Evolutionary conservation across 1,140 invertebrate genomes (phyloP).

Genomic region (Apis cerana): DNA sequence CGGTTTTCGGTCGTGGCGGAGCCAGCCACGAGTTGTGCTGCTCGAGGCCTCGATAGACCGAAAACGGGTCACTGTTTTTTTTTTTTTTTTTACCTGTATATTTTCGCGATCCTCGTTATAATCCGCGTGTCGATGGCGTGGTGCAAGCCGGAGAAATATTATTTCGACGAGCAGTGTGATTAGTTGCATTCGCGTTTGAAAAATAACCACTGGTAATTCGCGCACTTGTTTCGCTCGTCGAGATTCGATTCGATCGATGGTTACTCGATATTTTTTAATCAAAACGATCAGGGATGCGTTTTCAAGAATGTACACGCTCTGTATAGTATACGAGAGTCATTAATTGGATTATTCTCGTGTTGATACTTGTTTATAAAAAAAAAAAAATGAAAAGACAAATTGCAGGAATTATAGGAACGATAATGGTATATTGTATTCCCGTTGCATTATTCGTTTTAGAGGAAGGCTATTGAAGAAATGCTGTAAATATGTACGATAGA

Average conservation of each 20-base stretch:
- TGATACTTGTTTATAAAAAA: not conserved
- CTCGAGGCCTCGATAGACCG: constrained; percentile 2
- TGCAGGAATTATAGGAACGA: too few species aligned
- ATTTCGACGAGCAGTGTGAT: constrained; percentile 1
- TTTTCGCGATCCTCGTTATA: not conserved
- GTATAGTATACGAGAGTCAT: too few species aligned
- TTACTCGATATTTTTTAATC: not conserved
- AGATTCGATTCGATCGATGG: not conserved
- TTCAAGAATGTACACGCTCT: not conserved
- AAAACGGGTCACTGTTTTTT: constrained; percentile 20
- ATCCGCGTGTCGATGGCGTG: not conserved
- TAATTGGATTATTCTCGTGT: too few species aligned
- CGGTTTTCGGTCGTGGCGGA: not conserved
- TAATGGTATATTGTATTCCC: not conserved
- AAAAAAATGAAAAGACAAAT: not conserved
- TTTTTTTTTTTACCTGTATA: not conserved
- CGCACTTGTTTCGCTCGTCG: not conserved
- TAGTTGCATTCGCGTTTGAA: not conserved
- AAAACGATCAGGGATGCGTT: not conserved
- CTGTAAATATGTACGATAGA: not conserved
- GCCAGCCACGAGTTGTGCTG: not conserved
- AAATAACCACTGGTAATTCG: not conserved
- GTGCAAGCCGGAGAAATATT: not conserved
- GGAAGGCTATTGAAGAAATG: not conserved
- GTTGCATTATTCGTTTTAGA: not conserved